Evolutionary conservation across 2,888 invertebrate species (phyloP).

Genomic region (Agriopis leucophaearia): DNA sequence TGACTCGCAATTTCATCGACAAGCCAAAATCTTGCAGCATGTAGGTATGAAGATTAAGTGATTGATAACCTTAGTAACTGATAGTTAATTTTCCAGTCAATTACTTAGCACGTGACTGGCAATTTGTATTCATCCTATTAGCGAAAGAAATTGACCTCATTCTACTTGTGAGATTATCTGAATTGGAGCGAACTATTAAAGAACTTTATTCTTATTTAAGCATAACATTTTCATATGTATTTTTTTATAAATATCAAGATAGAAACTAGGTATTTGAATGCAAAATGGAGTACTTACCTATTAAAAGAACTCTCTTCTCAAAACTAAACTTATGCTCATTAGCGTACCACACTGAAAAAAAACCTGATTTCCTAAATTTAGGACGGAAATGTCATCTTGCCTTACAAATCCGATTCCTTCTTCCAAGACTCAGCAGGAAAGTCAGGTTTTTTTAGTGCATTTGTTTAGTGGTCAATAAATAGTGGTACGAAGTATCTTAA

Average conservation of each 20-base stretch:
- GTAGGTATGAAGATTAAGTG: conserved; percentile 50
- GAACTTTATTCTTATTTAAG: neutral
- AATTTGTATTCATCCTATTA: conserved; percentile 51
- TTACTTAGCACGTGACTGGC: conserved; percentile 72
- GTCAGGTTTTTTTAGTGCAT: too few relatives aligned
- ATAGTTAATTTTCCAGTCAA: conserved; percentile 72
- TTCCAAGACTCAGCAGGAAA: too few relatives aligned
- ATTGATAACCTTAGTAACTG: conserved; percentile 63
- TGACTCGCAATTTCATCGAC: conserved; percentile 20
- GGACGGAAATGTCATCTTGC: too few relatives aligned
- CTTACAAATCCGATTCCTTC: too few relatives aligned
- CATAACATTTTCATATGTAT: neutral
- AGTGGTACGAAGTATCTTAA: too few relatives aligned
- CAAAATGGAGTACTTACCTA: too few relatives aligned
- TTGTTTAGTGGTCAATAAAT: too few relatives aligned
- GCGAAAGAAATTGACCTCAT: conserved; percentile 44
- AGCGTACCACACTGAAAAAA: too few relatives aligned
- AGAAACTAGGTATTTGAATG: too few relatives aligned
- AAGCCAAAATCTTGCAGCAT: conserved; percentile 20
- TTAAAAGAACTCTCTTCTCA: too few relatives aligned
- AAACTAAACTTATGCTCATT: too few relatives aligned
- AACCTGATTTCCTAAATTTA: too few relatives aligned
- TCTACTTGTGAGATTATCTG: conserved; percentile 29
- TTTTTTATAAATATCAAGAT: neutral
- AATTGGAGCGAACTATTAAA: conserved; percentile 7